Evolutionary conservation across 2,888 invertebrate genomes (phyloP), one percentile per base, ranked within the genome.

Genomic region (Rhimphoctona megacephalus): DNA sequence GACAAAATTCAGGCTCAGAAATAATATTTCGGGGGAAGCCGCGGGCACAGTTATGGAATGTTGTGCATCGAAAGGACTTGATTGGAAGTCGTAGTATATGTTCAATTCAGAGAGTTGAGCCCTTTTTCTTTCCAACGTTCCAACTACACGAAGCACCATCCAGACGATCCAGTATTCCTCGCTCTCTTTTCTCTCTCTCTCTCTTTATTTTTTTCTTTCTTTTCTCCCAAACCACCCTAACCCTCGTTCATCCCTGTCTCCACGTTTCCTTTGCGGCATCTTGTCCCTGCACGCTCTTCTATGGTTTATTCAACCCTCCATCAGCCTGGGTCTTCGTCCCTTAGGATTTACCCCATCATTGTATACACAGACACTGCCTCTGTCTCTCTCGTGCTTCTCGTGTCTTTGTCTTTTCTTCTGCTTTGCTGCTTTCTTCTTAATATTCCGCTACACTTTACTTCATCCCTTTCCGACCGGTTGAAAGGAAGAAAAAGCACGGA

Each of bases 251-350:
- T 30, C 61, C 66, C 72, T 30, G 39, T 77, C 69, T 36, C 54
- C 36, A n/a, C 25, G 64, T 74, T 67, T 77, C 66, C 83, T 49
- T 54, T 69, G 22, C 43, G 64, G 73, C 67, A 73, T 72, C 77
- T 70, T 81, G 73, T 79, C 79, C 85, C 85, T 83, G 85, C 87
- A 81, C 87, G 87, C 82, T 87, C 87, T 85, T 88, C 89, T 66
- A 89, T 89, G 89, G 88, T 89, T 89, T 89, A 89, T 89, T 89
- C 89, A 89, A 89, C 89, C 88, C 87, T 89, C 89, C 88, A 89
- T 89, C 89, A 88, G 83, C 39, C 83, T 76, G 85, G 85, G 84
- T 85, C 84, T 85, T 84, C 85, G 78, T 84, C 86, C 88, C 85
- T 76, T 76, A 88, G 85, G 87, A 81, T 85, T 87, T 87, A 79